A percentile compares a stretch with the other conserved stretches of the same genome.
Conservation (phyloP, 2,797 vertebrate genomes). For the Anabacerthia variegaticeps region DNA sequence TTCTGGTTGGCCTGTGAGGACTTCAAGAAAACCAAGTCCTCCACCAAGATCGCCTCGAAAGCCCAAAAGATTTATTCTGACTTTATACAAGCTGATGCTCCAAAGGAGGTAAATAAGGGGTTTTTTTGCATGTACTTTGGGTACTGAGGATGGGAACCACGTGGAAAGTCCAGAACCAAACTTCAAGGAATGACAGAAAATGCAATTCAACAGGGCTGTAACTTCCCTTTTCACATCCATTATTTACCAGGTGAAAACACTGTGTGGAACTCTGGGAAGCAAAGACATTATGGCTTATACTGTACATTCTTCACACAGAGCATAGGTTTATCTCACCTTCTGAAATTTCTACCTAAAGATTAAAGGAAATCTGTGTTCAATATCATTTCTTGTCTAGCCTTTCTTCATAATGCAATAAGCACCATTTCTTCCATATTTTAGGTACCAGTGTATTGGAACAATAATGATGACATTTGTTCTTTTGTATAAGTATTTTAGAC, state of each 20-base stretch:
- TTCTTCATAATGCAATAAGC: not conserved
- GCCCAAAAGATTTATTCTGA: constrained; percentile 93
- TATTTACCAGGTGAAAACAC: not conserved
- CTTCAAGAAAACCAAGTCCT: constrained; percentile 88
- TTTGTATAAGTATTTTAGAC: not conserved
- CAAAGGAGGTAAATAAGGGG: constrained; percentile 85
- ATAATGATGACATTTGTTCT: not conserved
- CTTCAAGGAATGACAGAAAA: not conserved
- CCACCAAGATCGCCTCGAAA: constrained; percentile 84
- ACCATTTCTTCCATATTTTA: not conserved
- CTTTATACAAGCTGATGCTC: constrained; percentile 89
- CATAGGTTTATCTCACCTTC: not conserved
- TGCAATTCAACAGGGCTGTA: accelerated
- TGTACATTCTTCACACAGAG: not conserved
- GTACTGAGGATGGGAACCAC: not conserved
- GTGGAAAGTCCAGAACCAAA: not conserved
- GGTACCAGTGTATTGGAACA: not conserved
- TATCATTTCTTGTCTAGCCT: not conserved
- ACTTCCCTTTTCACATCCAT: not conserved
- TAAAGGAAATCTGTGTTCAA: not conserved
- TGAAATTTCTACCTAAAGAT: not conserved
- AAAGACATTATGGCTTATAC: not conserved
- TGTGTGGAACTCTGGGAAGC: not conserved
- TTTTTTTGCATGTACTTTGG: not conserved
- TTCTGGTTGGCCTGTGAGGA: constrained; percentile 95